These are phyloP conservation scores for Asarcornis scutulata DNA, from an alignment of 2,113 vertebrate species.

Conservation along the genomic window DNA sequence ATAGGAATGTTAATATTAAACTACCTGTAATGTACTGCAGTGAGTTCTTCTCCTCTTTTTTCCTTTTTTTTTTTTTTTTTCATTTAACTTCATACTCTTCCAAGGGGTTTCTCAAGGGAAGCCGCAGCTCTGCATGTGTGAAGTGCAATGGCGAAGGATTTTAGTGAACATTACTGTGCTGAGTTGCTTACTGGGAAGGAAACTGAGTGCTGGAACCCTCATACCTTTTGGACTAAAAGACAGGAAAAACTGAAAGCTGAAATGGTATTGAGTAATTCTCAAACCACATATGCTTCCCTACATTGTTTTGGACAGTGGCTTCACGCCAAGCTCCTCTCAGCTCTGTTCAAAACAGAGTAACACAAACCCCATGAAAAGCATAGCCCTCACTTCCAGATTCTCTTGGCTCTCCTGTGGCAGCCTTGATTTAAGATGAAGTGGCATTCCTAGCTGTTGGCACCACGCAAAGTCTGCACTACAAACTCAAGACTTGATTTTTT, in stretches of 20 bases:
- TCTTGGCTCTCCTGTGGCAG: not conserved
- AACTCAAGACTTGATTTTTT: not conserved
- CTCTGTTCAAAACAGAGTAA: not conserved
- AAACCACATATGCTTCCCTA: slow-evolving; percentile 41
- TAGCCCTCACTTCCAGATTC: not conserved
- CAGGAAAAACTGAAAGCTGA: slow-evolving; percentile 61
- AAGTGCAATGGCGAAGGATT: not conserved
- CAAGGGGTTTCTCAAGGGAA: not conserved
- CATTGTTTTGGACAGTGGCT: slow-evolving; percentile 60
- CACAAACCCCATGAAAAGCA: not conserved
- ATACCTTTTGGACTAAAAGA: slow-evolving; percentile 18
- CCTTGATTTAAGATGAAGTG: not conserved
- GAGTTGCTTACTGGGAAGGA: slow-evolving; percentile 7
- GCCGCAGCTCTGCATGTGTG: not conserved
- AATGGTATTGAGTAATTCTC: slow-evolving; percentile 36
- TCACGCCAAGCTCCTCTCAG: slow-evolving; percentile 16
- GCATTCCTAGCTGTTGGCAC: not conserved
- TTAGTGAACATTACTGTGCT: not conserved
- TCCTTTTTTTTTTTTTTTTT: not conserved
- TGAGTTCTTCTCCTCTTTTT: not conserved
- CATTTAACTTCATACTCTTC: not conserved
- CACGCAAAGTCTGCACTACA: not conserved
- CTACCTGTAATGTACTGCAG: not conserved
- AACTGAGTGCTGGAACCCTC: slow-evolving; percentile 20
- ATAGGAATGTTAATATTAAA: not conserved